Percentiles rank a stretch among this genome's conserved stretches.
Conservation (phyloP, 2,888 invertebrate genomes). For the Drosophila histrio region DNA sequence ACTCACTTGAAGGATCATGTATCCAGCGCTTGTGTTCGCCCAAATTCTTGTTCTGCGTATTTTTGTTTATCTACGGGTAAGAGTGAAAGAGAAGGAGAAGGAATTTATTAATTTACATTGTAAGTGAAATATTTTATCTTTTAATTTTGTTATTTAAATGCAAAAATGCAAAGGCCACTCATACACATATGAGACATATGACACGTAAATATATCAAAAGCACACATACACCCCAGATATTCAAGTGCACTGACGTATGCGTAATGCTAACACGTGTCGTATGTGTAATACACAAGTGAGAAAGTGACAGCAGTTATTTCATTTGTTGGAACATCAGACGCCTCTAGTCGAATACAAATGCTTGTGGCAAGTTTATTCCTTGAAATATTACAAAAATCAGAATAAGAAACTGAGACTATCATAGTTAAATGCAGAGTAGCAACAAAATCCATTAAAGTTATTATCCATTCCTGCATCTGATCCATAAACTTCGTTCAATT, state of each 20-base stretch:
- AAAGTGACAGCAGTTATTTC: conserved; percentile 14
- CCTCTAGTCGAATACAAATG: neutral
- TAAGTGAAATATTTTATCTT: conserved; percentile 45
- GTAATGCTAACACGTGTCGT: conserved; percentile 56
- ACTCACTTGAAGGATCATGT: conserved; percentile 91
- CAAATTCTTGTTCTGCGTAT: conserved; percentile 77
- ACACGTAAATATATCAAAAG: conserved; percentile 4
- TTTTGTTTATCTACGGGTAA: conserved; percentile 82
- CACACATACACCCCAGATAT: conserved; percentile 10
- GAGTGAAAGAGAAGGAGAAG: conserved; percentile 9
- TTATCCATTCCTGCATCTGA: neutral
- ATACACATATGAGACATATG: neutral
- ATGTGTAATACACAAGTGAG: conserved; percentile 47
- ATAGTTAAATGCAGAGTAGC: neutral
- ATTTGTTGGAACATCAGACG: neutral
- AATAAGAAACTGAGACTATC: neutral
- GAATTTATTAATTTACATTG: conserved; percentile 46
- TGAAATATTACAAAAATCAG: conserved; percentile 1
- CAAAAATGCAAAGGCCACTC: conserved; percentile 60
- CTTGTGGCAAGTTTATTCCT: neutral
- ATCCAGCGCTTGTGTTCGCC: conserved; percentile 90
- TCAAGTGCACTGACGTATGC: conserved; percentile 46
- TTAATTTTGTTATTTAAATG: conserved; percentile 75
- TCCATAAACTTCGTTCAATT: conserved; percentile 17
- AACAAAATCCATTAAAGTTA: neutral